Evolutionary conservation across 2,797 vertebrate genomes (phyloP), one percentile per base, ranked within the genome.

Genomic region (Thalassophryne amazonica): DNA sequence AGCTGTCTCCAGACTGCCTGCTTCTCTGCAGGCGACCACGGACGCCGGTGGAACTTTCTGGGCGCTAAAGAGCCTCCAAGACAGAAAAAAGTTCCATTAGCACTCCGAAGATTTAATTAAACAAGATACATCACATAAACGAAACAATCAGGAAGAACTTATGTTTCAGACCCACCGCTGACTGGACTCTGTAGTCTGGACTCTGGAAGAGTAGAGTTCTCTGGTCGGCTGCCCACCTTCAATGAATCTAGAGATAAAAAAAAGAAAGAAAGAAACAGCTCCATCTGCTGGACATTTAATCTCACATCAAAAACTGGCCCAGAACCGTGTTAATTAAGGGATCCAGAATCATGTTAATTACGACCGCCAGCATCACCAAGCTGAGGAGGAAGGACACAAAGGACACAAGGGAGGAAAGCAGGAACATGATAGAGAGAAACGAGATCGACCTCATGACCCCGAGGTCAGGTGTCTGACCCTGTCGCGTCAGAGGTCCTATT

Each of bases 1-100:
- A 84, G 14, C 30, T 84, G 81, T 30, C 81, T 73, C 72, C 74
- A 81, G 22, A 84, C 60, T 0, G 81, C 81, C 13, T 81, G 78
- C 28, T 84, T 84, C 67, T 84, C 81, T 7, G 67, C 67, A 7
- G 69, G 49, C 0, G 74, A 78, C 81, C 81, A 81, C 0, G 78
- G 76, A 1, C 67, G 76, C 1, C 79, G 72, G 0, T 14, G 38
- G 7, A 62, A 63, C 38, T 75, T 82, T 32, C 50, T 54, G 0
- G 61, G 62, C 15, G n/a, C 31, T 4, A 29, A 34, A 0, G 62
- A 56, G 14, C 10, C 76, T 77, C 41, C 20, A 45, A 55, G 10
- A 60, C 9, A 6, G 0, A 35, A 8, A 32, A 19, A n/a, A 5
- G 27, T n/a, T n/a, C n/a, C n/a, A n/a, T n/a, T n/a, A n/a, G n/a